Evolutionary conservation across 2,888 invertebrate species (phyloP).

Genomic region (Acholoe squamosa): DNA sequence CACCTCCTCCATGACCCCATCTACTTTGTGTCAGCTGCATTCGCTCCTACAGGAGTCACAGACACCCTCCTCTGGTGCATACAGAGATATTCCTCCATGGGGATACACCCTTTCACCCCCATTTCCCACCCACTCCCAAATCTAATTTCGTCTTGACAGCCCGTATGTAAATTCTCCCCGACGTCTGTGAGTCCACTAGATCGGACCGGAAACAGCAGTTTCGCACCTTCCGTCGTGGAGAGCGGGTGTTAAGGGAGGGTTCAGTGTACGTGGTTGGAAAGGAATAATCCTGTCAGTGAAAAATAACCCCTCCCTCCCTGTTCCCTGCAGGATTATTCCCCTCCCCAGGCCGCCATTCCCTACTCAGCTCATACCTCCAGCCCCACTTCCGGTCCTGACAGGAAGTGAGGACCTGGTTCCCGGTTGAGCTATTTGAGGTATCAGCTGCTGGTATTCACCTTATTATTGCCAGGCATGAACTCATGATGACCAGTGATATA

Average conservation of each 20-base stretch:
- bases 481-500: too few relatives aligned
- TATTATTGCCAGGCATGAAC: too few relatives aligned
- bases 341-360: background rate
- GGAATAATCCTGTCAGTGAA: background rate
- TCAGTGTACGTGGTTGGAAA: background rate
- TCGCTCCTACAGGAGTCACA: too few relatives aligned
- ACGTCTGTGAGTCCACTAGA: background rate
- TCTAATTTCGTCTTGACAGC: background rate
- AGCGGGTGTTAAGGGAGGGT: background rate
- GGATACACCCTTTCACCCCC: too few relatives aligned
- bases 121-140: background rate
- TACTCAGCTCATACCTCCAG: background rate
- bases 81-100: too few relatives aligned
- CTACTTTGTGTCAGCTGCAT: too few relatives aligned
- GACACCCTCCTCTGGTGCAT: too few relatives aligned
- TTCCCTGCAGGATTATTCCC: background rate
- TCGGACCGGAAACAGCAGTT: background rate
- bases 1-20: too few relatives aligned
- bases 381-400: background rate
- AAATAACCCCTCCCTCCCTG: background rate
- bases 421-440: too few relatives aligned
- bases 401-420: too few relatives aligned
- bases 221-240: slow-evolving; percentile 1
- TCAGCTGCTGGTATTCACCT: too few relatives aligned
- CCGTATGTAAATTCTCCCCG: background rate